These are phyloP conservation scores for Battus philenor DNA, from an alignment of 1,140 invertebrate genomes.

Conservation along the genomic window DNA sequence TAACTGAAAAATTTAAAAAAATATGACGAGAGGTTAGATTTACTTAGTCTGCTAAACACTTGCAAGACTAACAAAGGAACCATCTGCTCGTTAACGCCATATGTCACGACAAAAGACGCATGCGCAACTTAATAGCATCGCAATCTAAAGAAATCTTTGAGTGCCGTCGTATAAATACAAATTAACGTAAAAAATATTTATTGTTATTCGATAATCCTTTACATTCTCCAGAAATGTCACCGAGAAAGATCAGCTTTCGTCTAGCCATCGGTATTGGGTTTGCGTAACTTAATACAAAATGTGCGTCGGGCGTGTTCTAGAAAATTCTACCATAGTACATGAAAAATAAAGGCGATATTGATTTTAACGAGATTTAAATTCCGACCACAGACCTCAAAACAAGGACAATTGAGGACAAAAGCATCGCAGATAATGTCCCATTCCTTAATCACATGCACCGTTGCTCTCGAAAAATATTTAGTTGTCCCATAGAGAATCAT, in stretches of 20 bases:
- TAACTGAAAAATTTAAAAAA: no score
- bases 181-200: constrained; percentile 57
- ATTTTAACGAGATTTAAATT: constrained; percentile 21
- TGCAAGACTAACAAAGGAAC: constrained; percentile 47
- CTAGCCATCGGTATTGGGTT: constrained; percentile 67
- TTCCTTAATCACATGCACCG: constrained; percentile 74
- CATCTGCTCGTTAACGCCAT: constrained; percentile 70
- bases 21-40: constrained; percentile 1
- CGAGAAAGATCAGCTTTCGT: constrained; percentile 67
- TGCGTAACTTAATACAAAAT: constrained; percentile 68
- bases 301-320: no score
- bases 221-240: constrained; percentile 69
- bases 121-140: constrained; percentile 74
- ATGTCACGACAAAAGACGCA: constrained; percentile 63
- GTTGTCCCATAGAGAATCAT: constrained; percentile 49
- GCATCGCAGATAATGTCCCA: constrained; percentile 66
- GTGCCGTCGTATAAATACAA: constrained; percentile 46
- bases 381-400: constrained; percentile 65
- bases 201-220: constrained; percentile 75
- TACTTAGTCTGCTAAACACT: constrained; percentile 40
- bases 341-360: constrained; percentile 37
- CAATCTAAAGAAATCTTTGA: constrained; percentile 60
- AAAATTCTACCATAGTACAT: constrained; percentile 31
- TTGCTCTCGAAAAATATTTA: constrained; percentile 68
- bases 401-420: constrained; percentile 65